Percentiles rank a stretch among this genome's conserved stretches.
Evolutionary conservation across 2,888 invertebrate genomes (phyloP).

Genomic region (Rhyacophila evoluta): DNA sequence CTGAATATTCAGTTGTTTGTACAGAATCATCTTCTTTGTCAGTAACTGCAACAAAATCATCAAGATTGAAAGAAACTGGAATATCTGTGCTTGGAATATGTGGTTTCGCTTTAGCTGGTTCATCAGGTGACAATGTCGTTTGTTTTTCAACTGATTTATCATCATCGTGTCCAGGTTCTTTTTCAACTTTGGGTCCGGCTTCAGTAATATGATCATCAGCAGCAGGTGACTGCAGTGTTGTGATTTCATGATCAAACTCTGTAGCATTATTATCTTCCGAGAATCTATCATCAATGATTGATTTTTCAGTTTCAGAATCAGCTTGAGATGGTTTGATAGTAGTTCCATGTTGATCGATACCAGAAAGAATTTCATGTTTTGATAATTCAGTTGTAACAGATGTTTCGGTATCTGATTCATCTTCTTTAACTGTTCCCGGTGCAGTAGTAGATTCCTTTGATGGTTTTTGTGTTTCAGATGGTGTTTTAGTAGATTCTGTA

Average conservation of each 20-base stretch:
- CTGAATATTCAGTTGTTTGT: constrained; percentile 31
- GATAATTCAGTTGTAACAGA: neutral
- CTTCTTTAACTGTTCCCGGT: neutral
- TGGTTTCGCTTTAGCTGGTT: neutral
- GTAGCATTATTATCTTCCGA: neutral
- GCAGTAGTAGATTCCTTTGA: neutral
- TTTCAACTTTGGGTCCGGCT: neutral
- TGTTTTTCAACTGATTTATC: neutral
- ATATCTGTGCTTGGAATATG: neutral
- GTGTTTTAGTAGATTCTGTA: neutral
- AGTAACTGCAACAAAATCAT: neutral
- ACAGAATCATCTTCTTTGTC: neutral
- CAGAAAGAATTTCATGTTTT: neutral
- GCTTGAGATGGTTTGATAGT: neutral
- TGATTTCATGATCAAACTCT: neutral
- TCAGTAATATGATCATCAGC: constrained; percentile 4
- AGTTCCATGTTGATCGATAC: neutral
- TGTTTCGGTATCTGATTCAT: neutral
- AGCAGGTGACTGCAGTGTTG: neutral
- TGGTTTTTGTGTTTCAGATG: neutral
- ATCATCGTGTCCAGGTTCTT: neutral
- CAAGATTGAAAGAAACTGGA: neutral
- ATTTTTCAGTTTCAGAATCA: constrained; percentile 1
- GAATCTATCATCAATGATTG: neutral
- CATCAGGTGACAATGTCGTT: neutral